Evolutionary conservation across 2,113 vertebrate genomes (phyloP).

Genomic region (Eptesicus fuscus): DNA sequence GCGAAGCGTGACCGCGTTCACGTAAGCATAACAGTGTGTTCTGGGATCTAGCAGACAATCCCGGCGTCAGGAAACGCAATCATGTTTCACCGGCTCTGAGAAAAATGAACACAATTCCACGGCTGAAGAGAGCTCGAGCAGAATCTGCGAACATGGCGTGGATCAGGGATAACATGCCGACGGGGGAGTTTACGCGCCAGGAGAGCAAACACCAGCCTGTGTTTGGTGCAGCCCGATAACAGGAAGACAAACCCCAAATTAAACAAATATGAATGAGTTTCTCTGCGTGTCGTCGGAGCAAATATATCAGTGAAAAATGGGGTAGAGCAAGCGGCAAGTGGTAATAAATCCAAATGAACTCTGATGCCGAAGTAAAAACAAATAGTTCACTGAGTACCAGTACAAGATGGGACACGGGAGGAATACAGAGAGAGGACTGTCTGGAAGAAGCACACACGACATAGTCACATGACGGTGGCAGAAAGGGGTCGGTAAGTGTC

Average conservation of each 20-base stretch:
- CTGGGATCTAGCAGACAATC: background rate
- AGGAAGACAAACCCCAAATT: background rate
- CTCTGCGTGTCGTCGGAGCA: background rate
- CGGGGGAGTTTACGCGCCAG: background rate
- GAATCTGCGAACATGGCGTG: background rate
- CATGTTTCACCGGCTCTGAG: slow-evolving; percentile 2
- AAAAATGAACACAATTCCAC: background rate
- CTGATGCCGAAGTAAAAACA: background rate
- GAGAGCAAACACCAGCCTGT: background rate
- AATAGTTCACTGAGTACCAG: background rate
- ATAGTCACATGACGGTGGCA: background rate
- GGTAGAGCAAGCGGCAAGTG: background rate
- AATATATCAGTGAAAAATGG: background rate
- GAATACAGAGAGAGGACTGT: background rate
- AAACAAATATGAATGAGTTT: slow-evolving; percentile 8
- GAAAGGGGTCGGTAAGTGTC: background rate
- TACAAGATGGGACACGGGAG: background rate
- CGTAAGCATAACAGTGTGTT: background rate
- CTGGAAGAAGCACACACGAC: background rate
- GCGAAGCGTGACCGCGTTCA: background rate
- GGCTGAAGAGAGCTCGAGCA: background rate
- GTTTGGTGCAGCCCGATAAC: background rate
- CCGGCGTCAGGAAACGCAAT: background rate
- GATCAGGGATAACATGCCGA: background rate
- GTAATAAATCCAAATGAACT: background rate